Evolutionary conservation across 2,113 vertebrate genomes (phyloP).

Genomic region (Pollachius pollachius): DNA sequence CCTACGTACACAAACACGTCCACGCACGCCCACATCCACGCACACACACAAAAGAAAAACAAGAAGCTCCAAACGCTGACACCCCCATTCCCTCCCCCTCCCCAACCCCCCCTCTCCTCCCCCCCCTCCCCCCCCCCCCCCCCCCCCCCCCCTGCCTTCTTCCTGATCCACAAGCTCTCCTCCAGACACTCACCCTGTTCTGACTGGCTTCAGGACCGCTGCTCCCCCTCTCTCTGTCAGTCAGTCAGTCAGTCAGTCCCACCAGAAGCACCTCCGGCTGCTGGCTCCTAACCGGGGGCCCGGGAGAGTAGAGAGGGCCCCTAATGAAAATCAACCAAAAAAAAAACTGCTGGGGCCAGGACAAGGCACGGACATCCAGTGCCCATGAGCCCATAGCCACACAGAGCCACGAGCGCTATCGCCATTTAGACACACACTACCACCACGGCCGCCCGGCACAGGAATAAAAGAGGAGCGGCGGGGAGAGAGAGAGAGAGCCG

Average conservation of each 20-base stretch:
- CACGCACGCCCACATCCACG: neutral
- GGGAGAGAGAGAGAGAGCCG: constrained; percentile 23
- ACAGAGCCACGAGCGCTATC: neutral
- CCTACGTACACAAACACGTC: no score
- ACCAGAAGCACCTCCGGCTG: constrained; percentile 55
- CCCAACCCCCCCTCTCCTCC: constrained; percentile 15
- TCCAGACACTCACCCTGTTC: constrained; percentile 64
- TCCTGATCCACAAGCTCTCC: constrained; percentile 62
- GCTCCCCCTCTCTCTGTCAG: constrained; percentile 36
- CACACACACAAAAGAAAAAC: neutral
- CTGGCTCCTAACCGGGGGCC: constrained; percentile 46
- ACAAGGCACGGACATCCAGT: constrained; percentile 25
- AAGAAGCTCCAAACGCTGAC: neutral
- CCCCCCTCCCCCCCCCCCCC: constrained; percentile 24
- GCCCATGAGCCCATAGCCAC: constrained; percentile 18
- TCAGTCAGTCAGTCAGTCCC: neutral
- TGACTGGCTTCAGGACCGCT: constrained; percentile 44
- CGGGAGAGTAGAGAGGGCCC: constrained; percentile 24
- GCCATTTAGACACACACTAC: constrained; percentile 26
- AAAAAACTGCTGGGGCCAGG: neutral
- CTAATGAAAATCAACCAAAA: neutral
- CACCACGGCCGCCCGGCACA: constrained; percentile 32
- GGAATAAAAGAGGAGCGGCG: constrained; percentile 23
- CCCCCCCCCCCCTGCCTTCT: constrained; percentile 58
- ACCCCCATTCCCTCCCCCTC: constrained; percentile 35